Conservation (phyloP, 2,888 invertebrate genomes). For the Orthosia cruda region DNA sequence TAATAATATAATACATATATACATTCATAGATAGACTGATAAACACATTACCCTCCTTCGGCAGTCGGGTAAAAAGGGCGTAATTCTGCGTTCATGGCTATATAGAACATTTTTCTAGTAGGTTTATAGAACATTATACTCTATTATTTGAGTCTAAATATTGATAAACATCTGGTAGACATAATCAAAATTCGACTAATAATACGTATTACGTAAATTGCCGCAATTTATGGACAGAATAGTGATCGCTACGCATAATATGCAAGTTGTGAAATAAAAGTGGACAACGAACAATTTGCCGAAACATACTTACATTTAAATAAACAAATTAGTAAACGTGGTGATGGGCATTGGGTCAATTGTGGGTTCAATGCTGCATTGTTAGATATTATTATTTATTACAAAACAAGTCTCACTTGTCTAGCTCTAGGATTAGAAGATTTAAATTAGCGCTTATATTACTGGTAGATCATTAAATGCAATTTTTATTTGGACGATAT, state of each 20-base stretch:
- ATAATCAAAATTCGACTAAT: not conserved
- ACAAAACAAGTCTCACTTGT: not conserved
- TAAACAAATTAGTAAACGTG: not conserved
- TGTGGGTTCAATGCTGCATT: not conserved
- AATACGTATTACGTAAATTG: not conserved
- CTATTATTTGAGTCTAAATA: not conserved
- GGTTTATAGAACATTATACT: no score
- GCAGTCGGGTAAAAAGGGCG: no score
- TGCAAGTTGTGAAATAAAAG: not conserved
- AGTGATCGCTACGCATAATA: not conserved
- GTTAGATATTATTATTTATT: not conserved
- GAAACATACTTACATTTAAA: conserved; percentile 1
- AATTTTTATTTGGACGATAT: not conserved
- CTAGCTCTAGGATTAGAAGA: not conserved
- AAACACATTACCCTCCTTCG: no score
- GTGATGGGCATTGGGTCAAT: not conserved
- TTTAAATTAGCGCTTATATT: not conserved
- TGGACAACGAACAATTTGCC: not conserved
- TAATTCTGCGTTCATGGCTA: no score
- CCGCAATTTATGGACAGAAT: not conserved
- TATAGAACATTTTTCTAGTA: no score
- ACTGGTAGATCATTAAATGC: no score
- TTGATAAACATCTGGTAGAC: not conserved
- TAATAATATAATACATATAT: no score
- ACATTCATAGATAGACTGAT: no score